Evolutionary conservation across 1,140 invertebrate genomes (phyloP), one percentile per base, ranked within the genome.

Genomic region (Caligus rogercresseyi): DNA sequence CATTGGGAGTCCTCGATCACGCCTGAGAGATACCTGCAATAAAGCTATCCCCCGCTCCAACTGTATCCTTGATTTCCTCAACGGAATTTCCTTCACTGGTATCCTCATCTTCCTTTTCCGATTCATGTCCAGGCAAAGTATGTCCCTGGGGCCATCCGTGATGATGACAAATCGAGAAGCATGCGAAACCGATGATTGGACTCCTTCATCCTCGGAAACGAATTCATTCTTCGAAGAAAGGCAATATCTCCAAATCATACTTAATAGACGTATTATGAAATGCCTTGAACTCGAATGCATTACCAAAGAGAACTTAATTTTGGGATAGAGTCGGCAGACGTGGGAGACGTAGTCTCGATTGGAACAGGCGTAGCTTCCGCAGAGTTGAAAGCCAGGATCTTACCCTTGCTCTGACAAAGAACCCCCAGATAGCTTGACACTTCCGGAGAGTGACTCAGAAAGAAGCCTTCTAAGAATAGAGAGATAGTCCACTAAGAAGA

Each of bases 1-100:
- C 4, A 56, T 25, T 20, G 20, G 54, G 15, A n/a, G 24, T 21
- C 24, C 24, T 20, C n/a, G 20, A 56, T 20, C 15, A 56, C 24
- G 1, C 19, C 54, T n/a, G 15, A 56, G 2, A 56, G 54, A 56
- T 56, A 56, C 54, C 54, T 2, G 54, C 54, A 4, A 56, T 25
- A 56, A 56, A 56, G 54, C 2, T 21, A 56, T 56, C 54, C 24
- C 54, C 54, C 1, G 54, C 54, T 3, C 54, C 54, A 3, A 56
- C 54, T 25, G 54, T 56, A 25, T 56, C 54, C 24, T 21, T 56
- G 54, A 56, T 56, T 20, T 56, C 54, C 19, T 56, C 18, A 20
- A 4, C 14, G 54, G 54, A 20, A 56, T 25, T 16, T 21, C 15
- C 31, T 43, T 43, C 7, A 43, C 31, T 11, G 31, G 31, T 43